Evolutionary conservation across 92 coral and sea anemone genomes (phyloP), one percentile per base, ranked within the genome.

Genomic region (Pocillopora grandis): DNA sequence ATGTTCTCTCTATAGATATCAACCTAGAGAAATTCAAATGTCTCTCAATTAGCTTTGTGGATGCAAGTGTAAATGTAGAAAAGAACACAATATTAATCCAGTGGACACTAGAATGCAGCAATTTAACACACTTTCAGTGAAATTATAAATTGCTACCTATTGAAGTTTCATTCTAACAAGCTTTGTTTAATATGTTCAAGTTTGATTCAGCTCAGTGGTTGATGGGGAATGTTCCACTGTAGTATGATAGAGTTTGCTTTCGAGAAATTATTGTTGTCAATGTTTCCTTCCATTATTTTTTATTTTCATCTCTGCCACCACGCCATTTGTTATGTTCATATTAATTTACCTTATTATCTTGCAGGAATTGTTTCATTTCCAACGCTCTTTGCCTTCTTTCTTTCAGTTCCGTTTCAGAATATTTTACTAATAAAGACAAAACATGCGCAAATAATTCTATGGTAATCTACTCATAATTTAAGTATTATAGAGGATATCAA

Each of bases 331-430:
- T 12, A 59, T 59, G 62, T 59, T 12, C n/a, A 35, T 9, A 8
- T 12, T 1, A 31, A 35, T 9, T 74, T 49, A 86, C 96, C 94
- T 86, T 90, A 13, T 90, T 69, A 79, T 90, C 89, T 52, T 80
- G 88, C 12, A 88, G 63, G 66, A 84, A 85, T 78, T 93, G 96
- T 71, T 90, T 93, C 81, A 77, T 82, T 60, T 61, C 56, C 64
- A 75, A 48, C 49, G 87, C 79, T 42, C 75, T 86, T 75, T 93
- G 86, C 77, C 93, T 93, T 81, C 87, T 79, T 11, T 37, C 78
- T 17, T 69, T 60, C 63, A 92, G 56, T 75, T 93, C 90, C 49
- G 87, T 92, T n/a, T 90, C 77, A 70, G 83, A 59, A 77, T 78
- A 85, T 59, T 75, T 70, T 62, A 21, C 86, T 80, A 13, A 9